Evolutionary conservation across 2,113 vertebrate genomes (phyloP), one percentile per base, ranked within the genome.

Genomic region (Chaenogobius annularis): DNA sequence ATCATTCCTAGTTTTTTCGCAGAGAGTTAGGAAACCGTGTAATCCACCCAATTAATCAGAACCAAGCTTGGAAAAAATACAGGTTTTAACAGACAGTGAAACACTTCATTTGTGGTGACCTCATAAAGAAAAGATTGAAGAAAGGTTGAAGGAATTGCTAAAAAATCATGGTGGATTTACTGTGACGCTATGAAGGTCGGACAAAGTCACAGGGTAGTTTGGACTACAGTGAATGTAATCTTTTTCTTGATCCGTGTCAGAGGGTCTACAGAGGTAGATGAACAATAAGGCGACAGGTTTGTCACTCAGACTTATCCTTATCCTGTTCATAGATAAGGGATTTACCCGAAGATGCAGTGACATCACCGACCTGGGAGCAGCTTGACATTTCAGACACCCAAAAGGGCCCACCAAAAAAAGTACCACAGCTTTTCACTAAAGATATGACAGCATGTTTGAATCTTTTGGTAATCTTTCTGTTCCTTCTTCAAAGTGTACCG

Each of bases 361-460:
- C 72, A 67, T 14, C 22, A 5, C 70, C 56, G 68, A 78, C 75
- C 66, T 81, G 66, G 50, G 75, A 14, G 75, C 59, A 26, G 43
- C 66, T 10, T 82, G 85, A 83, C 88, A 87, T 90, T 87, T 88
- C 35, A 74, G 67, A 44, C 69, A 23, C 22, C 59, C 6, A 11
- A 22, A 44, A 40, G 48, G 81, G 70, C 62, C 67, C 40, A 43
- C 8, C n/a, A 3, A 31, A 78, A 55, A 63, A 64, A 31, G 17
- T 52, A 43, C 4, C 0, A 54, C 8, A 62, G 74, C 72, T 79
- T 78, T 62, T 14, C 23, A n/a, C 9, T 64, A 9, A 48, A 69
- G 47, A 61, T 69, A 64, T 37, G 44, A 66, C 66, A 58, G 62
- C 61, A 65, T 64, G 48, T 50, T 17, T 17, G 7, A 62, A 70